phyloP scores from a whole-genome alignment of 2,888 invertebrate genomes.

The Tachystola acroxantha region DNA sequence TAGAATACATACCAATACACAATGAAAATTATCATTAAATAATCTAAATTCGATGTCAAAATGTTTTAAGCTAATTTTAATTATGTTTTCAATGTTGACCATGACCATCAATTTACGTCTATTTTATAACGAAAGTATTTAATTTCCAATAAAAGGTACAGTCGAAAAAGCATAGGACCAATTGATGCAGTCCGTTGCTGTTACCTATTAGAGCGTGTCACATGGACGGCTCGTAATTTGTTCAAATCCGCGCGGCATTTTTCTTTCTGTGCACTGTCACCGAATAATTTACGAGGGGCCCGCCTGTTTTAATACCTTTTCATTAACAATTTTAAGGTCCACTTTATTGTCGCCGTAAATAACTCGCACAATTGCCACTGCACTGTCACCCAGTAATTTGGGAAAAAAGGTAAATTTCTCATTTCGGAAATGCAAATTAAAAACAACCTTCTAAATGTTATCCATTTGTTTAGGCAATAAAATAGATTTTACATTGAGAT shows the following conservation, averaged over 20 bases:
- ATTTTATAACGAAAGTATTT: too few species aligned
- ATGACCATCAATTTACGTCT: too few species aligned
- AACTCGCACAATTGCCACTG: constrained; percentile 57
- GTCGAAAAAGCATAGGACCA: too few species aligned
- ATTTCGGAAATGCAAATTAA: constrained; percentile 11
- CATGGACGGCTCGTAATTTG: constrained; percentile 43
- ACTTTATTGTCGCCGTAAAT: constrained; percentile 77
- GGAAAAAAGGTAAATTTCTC: constrained; percentile 38
- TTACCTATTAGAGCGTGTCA: constrained; percentile 1
- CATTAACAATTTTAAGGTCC: constrained; percentile 78
- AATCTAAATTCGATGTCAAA: too few species aligned
- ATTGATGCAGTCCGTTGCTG: too few species aligned
- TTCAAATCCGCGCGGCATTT: constrained; percentile 64
- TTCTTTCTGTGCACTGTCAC: constrained; percentile 69
- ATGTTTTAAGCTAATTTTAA: too few species aligned
- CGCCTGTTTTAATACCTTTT: constrained; percentile 74
- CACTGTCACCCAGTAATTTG: constrained; percentile 53
- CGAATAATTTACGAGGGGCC: constrained; percentile 69
- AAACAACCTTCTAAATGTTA: constrained; percentile 7
- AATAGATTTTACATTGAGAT: too few species aligned
- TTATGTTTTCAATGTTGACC: too few species aligned
- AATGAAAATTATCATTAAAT: too few species aligned
- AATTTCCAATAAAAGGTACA: too few species aligned
- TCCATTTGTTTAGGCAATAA: background rate
- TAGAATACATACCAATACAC: too few species aligned